A percentile compares a stretch with the other conserved stretches of the same genome.
phyloP scores from a whole-genome alignment of 2,888 invertebrate genomes.

The Heliconius ethilla region DNA sequence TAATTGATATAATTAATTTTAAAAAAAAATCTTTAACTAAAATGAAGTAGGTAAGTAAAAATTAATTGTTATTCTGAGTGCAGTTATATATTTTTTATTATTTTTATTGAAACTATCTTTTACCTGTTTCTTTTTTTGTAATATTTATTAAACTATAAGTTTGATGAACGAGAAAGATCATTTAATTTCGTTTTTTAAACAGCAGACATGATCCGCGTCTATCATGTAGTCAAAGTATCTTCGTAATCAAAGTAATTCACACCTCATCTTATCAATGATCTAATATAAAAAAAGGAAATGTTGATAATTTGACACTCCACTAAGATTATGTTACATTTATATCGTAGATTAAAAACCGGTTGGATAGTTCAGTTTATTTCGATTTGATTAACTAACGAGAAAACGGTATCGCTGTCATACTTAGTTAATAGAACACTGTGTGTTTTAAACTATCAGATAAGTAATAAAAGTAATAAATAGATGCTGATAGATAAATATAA shows the following conservation, averaged over 20 bases:
- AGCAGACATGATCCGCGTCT: background rate
- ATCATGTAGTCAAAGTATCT: conserved; percentile 3
- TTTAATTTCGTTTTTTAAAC: background rate
- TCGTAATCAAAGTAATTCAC: no score
- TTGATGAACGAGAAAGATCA: background rate
- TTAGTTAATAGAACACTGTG: background rate
- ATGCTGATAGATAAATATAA: no score
- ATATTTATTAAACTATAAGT: background rate
- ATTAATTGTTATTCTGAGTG: no score
- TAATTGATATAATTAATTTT: no score
- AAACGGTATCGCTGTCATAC: background rate
- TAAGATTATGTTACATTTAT: conserved; percentile 21
- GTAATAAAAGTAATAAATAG: background rate
- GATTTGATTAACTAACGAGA: conserved; percentile 5
- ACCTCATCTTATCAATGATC: conserved; percentile 16
- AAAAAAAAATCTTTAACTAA: no score
- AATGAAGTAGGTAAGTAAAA: no score
- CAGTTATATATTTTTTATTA: no score
- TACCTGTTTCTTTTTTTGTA: background rate
- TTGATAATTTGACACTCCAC: conserved; percentile 19
- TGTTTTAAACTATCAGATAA: background rate
- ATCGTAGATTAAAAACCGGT: conserved; percentile 10
- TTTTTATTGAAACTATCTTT: no score
- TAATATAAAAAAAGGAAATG: conserved; percentile 13
- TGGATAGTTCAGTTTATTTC: conserved; percentile 4